phyloP scores from a whole-genome alignment of 1,140 invertebrate species.

The Geopemphigus sp. region DNA sequence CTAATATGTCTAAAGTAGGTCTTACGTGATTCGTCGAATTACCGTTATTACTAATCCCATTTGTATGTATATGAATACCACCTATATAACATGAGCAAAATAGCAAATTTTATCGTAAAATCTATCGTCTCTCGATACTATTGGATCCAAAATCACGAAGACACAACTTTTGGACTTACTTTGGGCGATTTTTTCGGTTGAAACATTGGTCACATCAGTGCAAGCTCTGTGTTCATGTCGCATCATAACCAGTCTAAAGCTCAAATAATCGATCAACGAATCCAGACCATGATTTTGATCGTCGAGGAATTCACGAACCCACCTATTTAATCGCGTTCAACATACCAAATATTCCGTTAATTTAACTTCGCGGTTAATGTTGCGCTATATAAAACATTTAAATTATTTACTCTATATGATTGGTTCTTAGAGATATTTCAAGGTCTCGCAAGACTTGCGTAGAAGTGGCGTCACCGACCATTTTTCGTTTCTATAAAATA shows the following conservation, averaged over 20 bases:
- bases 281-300: slow-evolving; percentile 94
- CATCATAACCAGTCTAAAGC: slow-evolving; percentile 90
- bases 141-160: neutral
- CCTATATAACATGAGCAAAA: slow-evolving; percentile 27
- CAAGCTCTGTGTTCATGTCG: slow-evolving; percentile 69
- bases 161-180: neutral
- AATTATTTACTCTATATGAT: slow-evolving; percentile 90
- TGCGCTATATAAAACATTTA: neutral
- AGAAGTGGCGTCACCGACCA: slow-evolving; percentile 94
- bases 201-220: slow-evolving; percentile 3
- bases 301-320: slow-evolving; percentile 97
- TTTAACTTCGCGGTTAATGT: neutral
- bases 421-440: slow-evolving; percentile 97
- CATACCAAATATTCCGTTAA: slow-evolving; percentile 47
- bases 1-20: slow-evolving; percentile 57
- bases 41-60: slow-evolving; percentile 28
- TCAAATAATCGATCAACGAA: slow-evolving; percentile 95
- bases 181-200: slow-evolving; percentile 38
- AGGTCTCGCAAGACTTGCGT: slow-evolving; percentile 96
- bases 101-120: neutral
- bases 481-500: slow-evolving; percentile 90
- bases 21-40: slow-evolving; percentile 39
- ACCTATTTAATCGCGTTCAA: slow-evolving; percentile 63
- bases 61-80: slow-evolving; percentile 6
- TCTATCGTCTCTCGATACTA: neutral